Percentiles rank a stretch among this genome's conserved stretches.
phyloP scores from a whole-genome alignment of 2,113 vertebrate species.

The Rhegmatorhina hoffmannsi region DNA sequence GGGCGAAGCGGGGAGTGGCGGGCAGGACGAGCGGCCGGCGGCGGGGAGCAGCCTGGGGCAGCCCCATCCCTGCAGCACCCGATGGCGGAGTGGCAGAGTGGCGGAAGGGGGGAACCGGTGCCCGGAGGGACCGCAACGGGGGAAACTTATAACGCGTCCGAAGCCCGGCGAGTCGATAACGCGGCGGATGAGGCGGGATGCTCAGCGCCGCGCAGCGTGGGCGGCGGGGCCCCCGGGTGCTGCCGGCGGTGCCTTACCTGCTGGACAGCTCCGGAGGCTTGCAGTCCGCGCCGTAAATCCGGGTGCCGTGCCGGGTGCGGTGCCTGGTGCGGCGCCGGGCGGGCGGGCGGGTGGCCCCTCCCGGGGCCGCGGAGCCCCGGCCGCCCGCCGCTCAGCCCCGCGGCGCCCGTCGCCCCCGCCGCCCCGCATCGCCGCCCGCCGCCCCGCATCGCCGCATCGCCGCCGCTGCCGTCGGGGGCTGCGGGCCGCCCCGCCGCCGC shows the following conservation, averaged over 20 bases:
- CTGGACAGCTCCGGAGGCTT: not conserved
- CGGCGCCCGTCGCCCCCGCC: too few relatives aligned
- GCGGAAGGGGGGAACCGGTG: not conserved
- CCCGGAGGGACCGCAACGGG: not conserved
- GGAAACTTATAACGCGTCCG: not conserved
- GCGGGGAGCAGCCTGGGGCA: not conserved
- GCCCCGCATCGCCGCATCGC: too few relatives aligned
- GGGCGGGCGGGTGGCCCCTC: too few relatives aligned
- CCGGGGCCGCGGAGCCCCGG: too few relatives aligned
- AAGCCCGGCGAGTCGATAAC: not conserved
- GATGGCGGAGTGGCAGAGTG: not conserved
- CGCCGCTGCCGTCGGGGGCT: too few relatives aligned
- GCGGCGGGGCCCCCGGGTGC: not conserved
- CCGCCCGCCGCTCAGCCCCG: too few relatives aligned
- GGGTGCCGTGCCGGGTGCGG: not conserved
- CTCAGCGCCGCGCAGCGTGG: not conserved
- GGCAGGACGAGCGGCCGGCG: not conserved
- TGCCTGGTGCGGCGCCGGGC: not conserved
- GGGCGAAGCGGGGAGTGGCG: not conserved
- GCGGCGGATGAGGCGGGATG: not conserved
- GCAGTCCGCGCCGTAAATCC: not conserved
- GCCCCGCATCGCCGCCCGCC: too few relatives aligned
- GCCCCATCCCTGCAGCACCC: not conserved
- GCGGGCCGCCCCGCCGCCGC: too few relatives aligned
- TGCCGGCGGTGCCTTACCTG: conserved; percentile 6